phyloP scores from a whole-genome alignment of 2,113 vertebrate genomes.

The Dasyprocta punctata region DNA sequence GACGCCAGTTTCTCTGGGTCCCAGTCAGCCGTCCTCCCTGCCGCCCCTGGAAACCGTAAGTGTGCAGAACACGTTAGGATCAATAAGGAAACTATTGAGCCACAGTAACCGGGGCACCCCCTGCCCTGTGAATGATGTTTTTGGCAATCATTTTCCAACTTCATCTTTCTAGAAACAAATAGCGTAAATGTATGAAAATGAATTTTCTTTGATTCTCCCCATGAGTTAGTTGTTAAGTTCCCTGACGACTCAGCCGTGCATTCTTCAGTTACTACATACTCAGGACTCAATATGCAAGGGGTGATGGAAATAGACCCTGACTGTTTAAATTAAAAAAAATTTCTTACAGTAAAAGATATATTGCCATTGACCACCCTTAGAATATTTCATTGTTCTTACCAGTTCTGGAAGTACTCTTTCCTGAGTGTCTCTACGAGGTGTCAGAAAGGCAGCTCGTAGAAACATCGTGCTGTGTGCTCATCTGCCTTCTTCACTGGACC shows the following conservation, averaged over 20 bases:
- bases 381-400: neutral
- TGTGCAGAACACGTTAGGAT: rapidly evolving
- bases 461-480: rapidly evolving
- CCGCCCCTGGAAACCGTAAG: neutral
- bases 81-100: neutral
- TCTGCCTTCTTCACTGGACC: neutral
- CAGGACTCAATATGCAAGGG: neutral
- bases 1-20: neutral
- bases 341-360: too few species aligned
- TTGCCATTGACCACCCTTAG: neutral
- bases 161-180: neutral
- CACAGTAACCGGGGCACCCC: neutral
- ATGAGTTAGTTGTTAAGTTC: neutral
- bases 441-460: neutral
- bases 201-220: neutral
- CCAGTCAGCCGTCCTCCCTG: neutral
- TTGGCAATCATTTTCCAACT: neutral
- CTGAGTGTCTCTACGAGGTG: neutral
- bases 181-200: neutral
- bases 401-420: neutral
- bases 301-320: neutral
- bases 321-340: neutral
- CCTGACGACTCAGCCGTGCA: neutral
- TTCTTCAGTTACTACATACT: neutral
- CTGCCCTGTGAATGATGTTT: neutral